Percentiles rank a stretch among this genome's conserved stretches.
phyloP scores from a whole-genome alignment of 2,888 invertebrate species.

The Brachypterus glaber region DNA sequence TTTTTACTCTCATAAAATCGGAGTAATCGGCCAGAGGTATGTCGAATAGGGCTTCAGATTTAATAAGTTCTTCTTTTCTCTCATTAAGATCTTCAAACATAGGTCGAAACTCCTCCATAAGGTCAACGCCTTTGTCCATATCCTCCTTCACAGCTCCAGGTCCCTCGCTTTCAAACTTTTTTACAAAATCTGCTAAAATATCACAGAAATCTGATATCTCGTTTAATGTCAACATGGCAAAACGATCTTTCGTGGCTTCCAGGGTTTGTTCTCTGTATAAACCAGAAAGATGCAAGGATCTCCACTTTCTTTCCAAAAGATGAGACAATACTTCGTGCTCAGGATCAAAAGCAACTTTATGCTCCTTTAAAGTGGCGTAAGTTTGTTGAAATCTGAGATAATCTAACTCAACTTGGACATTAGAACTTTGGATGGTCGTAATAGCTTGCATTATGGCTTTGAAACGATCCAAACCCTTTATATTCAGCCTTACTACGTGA shows the following conservation, averaged over 20 bases:
- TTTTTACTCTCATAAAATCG: slow-evolving; percentile 54
- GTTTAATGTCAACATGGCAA: slow-evolving; percentile 67
- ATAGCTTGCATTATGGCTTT: slow-evolving; percentile 81
- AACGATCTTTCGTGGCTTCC: slow-evolving; percentile 76
- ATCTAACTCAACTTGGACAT: slow-evolving; percentile 67
- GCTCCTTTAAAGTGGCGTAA: slow-evolving; percentile 63
- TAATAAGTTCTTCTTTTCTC: slow-evolving; percentile 52
- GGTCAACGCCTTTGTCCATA: slow-evolving; percentile 59
- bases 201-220: slow-evolving; percentile 63
- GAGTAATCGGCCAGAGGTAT: slow-evolving; percentile 78
- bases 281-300: slow-evolving; percentile 56
- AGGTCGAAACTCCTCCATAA: slow-evolving; percentile 62
- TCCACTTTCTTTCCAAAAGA: slow-evolving; percentile 59
- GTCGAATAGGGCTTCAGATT: slow-evolving; percentile 80
- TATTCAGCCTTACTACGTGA: slow-evolving; percentile 61
- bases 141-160: slow-evolving; percentile 72
- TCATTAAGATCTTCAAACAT: slow-evolving; percentile 59
- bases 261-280: slow-evolving; percentile 59
- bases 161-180: slow-evolving; percentile 64
- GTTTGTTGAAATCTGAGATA: slow-evolving; percentile 68
- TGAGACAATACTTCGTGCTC: slow-evolving; percentile 50
- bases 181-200: slow-evolving; percentile 56
- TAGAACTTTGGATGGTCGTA: slow-evolving; percentile 60
- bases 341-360: slow-evolving; percentile 50
- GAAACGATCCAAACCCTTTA: slow-evolving; percentile 70